These are phyloP conservation scores for Protobothrops flavoviridis DNA, from an alignment of 2,113 vertebrate genomes.

Conservation along the genomic window DNA sequence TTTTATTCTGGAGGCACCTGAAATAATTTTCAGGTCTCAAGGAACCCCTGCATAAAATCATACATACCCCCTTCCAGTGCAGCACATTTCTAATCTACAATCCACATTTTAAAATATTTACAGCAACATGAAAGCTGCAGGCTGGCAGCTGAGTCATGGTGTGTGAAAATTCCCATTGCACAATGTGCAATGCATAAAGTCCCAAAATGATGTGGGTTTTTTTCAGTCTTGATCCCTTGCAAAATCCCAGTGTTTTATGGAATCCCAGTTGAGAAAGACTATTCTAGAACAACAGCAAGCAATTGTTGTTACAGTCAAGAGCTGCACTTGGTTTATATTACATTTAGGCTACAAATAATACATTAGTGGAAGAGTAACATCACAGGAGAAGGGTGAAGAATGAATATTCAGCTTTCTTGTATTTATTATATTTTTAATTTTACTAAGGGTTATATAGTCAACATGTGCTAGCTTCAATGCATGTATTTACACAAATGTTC, in stretches of 20 bases:
- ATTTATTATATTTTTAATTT: neutral
- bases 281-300: neutral
- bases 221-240: neutral
- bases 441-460: neutral
- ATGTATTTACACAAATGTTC: neutral
- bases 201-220: neutral
- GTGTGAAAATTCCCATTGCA: neutral
- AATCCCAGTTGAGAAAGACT: neutral
- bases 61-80: neutral
- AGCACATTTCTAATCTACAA: neutral
- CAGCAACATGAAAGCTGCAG: neutral
- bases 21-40: neutral
- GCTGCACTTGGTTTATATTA: neutral
- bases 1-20: neutral
- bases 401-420: neutral
- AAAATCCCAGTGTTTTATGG: neutral
- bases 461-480: neutral
- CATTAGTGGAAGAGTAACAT: neutral
- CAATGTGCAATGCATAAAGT: neutral
- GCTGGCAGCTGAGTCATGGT: neutral
- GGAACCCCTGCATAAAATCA: neutral
- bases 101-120: neutral
- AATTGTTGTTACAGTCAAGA: neutral
- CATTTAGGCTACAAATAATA: neutral
- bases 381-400: neutral